Evolutionary conservation across 2,888 invertebrate species (phyloP).

Genomic region (Lepidonotus clava): DNA sequence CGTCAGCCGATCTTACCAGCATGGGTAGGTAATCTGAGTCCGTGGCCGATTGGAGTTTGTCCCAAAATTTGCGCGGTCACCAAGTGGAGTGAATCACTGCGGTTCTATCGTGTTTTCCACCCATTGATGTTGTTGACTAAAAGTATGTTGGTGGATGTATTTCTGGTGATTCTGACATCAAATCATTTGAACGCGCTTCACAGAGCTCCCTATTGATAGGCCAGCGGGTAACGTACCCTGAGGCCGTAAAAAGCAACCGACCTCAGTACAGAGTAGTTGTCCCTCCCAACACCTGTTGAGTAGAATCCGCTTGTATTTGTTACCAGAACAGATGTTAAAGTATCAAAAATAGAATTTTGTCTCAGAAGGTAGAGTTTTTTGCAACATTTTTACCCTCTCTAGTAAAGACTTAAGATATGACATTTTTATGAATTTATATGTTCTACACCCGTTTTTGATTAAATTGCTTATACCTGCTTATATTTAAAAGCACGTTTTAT

Average conservation of each 20-base stretch:
- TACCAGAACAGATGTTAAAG: neutral
- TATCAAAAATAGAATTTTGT: neutral
- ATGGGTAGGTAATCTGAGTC: slow-evolving; percentile 8
- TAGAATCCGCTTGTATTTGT: neutral
- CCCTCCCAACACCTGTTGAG: neutral
- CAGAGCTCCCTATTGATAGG: neutral
- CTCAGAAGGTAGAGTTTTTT: neutral
- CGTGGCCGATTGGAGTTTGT: neutral
- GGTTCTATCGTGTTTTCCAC: neutral
- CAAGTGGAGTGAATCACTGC: neutral
- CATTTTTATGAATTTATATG: neutral
- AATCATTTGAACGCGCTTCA: neutral
- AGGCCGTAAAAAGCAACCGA: no score
- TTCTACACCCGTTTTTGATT: neutral
- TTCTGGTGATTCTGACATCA: neutral
- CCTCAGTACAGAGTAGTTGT: neutral
- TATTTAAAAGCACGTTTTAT: neutral
- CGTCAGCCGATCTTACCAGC: neutral
- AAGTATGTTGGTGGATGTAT: neutral
- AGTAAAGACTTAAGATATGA: neutral
- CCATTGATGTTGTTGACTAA: neutral
- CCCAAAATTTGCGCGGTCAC: neutral
- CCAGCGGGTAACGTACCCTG: neutral
- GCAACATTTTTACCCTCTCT: neutral
- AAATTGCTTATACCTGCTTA: neutral